These are phyloP conservation scores for Gavia stellata DNA, from an alignment of 2,113 vertebrate genomes.

Conservation along the genomic window DNA sequence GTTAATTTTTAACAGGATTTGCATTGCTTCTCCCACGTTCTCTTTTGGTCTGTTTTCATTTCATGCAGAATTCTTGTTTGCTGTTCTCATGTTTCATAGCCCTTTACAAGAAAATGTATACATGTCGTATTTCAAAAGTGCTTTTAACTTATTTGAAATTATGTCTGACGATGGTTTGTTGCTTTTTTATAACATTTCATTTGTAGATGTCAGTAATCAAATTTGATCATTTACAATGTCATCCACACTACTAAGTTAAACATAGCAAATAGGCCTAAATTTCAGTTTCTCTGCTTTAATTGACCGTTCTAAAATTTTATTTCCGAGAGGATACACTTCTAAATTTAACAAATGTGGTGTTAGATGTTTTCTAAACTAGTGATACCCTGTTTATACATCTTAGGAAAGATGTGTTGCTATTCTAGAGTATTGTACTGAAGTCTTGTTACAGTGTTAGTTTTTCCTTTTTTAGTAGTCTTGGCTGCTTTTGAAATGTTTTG, in stretches of 20 bases:
- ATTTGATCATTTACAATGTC: neutral
- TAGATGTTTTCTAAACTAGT: constrained; percentile 58
- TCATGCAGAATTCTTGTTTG: neutral
- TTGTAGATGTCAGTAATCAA: neutral
- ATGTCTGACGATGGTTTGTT: neutral
- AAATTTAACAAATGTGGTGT: constrained; percentile 24
- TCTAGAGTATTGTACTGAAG: constrained; percentile 42
- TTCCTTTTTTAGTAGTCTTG: constrained; percentile 16
- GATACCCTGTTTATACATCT: constrained; percentile 51
- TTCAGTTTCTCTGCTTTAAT: constrained; percentile 24
- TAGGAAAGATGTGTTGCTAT: constrained; percentile 33
- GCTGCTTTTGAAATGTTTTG: constrained; percentile 51
- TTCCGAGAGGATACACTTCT: constrained; percentile 35
- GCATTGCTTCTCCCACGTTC: neutral
- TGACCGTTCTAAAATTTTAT: constrained; percentile 7
- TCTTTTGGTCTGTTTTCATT: neutral
- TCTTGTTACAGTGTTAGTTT: constrained; percentile 36
- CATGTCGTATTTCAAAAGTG: neutral
- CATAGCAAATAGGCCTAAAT: neutral
- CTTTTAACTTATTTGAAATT: neutral
- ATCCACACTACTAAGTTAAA: neutral
- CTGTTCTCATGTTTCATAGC: neutral
- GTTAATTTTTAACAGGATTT: neutral
- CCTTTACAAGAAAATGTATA: neutral
- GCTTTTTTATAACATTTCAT: neutral